A percentile compares a stretch with the other conserved stretches of the same genome.
Evolutionary conservation across 92 coral and sea anemone species (phyloP).

Genomic region (Phenganax marumi): DNA sequence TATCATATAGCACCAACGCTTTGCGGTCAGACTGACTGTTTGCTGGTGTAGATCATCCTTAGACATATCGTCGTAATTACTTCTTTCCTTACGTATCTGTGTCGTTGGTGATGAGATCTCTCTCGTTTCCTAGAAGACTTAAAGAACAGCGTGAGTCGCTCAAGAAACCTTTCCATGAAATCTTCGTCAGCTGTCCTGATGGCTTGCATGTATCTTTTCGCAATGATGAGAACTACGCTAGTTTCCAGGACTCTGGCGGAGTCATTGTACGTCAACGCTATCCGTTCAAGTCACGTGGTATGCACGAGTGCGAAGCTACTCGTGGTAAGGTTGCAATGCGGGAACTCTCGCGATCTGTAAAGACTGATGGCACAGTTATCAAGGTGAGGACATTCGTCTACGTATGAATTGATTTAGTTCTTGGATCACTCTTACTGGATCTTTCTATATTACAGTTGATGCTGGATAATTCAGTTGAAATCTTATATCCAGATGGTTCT

Average conservation of each 20-base stretch:
- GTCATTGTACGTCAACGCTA: slow-evolving; percentile 83
- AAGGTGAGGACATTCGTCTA: slow-evolving; percentile 57
- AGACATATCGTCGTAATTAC: too few relatives aligned
- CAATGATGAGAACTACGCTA: slow-evolving; percentile 67
- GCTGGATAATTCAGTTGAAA: slow-evolving; percentile 72
- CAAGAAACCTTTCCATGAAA: slow-evolving; percentile 75
- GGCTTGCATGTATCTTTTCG: slow-evolving; percentile 85
- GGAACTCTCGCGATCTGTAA: slow-evolving; percentile 76
- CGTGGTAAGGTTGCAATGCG: slow-evolving; percentile 73
- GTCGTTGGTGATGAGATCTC: too few relatives aligned
- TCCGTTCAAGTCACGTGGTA: slow-evolving; percentile 73
- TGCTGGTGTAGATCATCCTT: too few relatives aligned
- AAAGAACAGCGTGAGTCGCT: slow-evolving; percentile 74
- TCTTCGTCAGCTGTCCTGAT: slow-evolving; percentile 86
- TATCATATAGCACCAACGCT: too few relatives aligned
- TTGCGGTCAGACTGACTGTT: too few relatives aligned
- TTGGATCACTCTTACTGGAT: not conserved
- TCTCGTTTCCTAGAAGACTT: slow-evolving; percentile 40
- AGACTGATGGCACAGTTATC: slow-evolving; percentile 87
- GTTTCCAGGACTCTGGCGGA: slow-evolving; percentile 73
- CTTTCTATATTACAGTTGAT: slow-evolving; percentile 56
- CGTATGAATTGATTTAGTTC: too few relatives aligned
- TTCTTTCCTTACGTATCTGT: too few relatives aligned
- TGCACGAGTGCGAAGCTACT: slow-evolving; percentile 60
- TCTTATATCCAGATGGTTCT: slow-evolving; percentile 90